These are phyloP conservation scores for Pammene aurita DNA, from an alignment of 2,888 invertebrate genomes.

Conservation along the genomic window DNA sequence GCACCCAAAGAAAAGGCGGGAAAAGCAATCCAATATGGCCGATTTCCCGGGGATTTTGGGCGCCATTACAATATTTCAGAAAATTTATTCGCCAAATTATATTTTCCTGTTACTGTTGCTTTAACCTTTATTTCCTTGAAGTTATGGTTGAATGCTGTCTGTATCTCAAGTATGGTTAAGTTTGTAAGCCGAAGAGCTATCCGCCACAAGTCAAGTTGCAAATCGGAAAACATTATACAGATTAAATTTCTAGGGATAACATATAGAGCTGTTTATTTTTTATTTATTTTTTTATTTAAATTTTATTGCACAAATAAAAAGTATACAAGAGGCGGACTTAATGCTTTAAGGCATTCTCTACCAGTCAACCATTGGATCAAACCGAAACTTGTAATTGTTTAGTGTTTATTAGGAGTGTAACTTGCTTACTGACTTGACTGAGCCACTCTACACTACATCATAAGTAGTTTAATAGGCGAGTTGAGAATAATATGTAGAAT, in stretches of 20 bases:
- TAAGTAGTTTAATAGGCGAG: too few species aligned
- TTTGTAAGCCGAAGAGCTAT: slow-evolving; percentile 53
- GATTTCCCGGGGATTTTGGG: slow-evolving; percentile 64
- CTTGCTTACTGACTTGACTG: too few species aligned
- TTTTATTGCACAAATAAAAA: too few species aligned
- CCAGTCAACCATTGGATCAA: too few species aligned
- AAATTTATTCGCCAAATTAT: slow-evolving; percentile 52
- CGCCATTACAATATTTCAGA: slow-evolving; percentile 69
- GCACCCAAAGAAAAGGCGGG: slow-evolving; percentile 53
- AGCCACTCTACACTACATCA: too few species aligned
- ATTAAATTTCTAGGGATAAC: slow-evolving; percentile 61
- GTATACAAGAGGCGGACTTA: too few species aligned
- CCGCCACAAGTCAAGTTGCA: slow-evolving; percentile 71
- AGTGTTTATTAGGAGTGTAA: too few species aligned
- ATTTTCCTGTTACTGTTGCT: slow-evolving; percentile 25
- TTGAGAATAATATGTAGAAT: too few species aligned
- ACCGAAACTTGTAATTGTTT: too few species aligned
- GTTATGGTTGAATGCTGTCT: slow-evolving; percentile 48
- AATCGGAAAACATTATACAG: slow-evolving; percentile 74
- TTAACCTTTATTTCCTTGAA: fast-evolving
- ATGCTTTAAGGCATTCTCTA: too few species aligned
- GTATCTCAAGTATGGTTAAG: slow-evolving; percentile 38
- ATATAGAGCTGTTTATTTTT: slow-evolving; percentile 54
- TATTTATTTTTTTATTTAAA: too few species aligned
- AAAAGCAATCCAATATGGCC: slow-evolving; percentile 67